Evolutionary conservation across 1,140 invertebrate species (phyloP), one percentile per base, ranked within the genome.

Genomic region (Ceratoteleas bidentatus): DNA sequence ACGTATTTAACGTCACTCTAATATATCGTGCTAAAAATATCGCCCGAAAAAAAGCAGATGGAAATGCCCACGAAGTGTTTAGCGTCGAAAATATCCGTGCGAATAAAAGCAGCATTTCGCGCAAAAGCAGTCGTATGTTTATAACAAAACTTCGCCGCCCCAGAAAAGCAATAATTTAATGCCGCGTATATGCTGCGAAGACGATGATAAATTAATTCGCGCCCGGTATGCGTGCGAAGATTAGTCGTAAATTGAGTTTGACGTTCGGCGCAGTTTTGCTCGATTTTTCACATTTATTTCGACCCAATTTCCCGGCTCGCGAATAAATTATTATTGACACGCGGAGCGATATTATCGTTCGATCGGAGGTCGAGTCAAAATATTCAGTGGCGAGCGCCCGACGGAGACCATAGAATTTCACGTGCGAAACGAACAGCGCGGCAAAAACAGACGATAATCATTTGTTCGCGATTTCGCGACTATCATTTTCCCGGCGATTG

Each of bases 311-410:
- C 54, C 54, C 61, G 45, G 50, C 14, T 13, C n/a, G 24, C 36
- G 65, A 65, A 81, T 81, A 66, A 66, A 70, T 81, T 75, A 75
- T 76, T 75, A 75, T 75, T 50, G 58, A 72, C 64, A 57, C n/a
- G 24, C 58, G 64, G 32, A 54, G 64, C 50, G 49, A 76, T 68
- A 76, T 76, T 38, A 61, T 56, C 62, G 62, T 50, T 66, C 15
- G 47, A 68, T 65, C 15, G 14, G 60, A 49, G 2, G 43, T 13
- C 10, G 45, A 65, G 3, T 62, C 47, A 10, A 64, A 74, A 73
- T 72, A 72, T 72, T 54, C 49, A 73, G 62, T 38, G 54, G 13
- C 40, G 40, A 64, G 56, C 47, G 40, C 24, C 34, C 15, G 9
- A 43, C 34, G 60, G 33, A 50, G 33, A 45, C n/a, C 58, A 32